phyloP scores from a whole-genome alignment of 2,113 vertebrate species.

The Phyllostomus hastatus region DNA sequence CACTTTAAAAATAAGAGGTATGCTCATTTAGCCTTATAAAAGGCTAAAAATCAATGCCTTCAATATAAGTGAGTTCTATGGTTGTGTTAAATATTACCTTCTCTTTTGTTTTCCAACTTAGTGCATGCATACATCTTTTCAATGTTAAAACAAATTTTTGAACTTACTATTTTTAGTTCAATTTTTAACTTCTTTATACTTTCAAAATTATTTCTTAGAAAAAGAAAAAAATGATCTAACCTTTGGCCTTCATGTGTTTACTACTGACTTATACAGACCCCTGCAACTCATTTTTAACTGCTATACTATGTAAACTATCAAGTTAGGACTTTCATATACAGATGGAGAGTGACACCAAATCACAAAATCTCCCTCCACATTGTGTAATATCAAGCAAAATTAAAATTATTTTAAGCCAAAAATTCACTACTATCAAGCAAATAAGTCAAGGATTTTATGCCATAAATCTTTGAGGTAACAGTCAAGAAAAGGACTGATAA shows the following conservation, averaged over 20 bases:
- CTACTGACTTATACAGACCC: background rate
- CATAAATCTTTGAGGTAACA: background rate
- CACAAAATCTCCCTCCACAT: background rate
- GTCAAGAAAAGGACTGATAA: background rate
- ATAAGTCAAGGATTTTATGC: background rate
- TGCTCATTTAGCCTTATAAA: background rate
- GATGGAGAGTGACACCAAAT: background rate
- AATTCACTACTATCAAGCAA: background rate
- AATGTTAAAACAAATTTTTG: background rate
- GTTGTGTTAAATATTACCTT: background rate
- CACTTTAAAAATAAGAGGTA: background rate
- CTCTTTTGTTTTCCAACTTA: background rate
- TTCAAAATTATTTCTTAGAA: background rate
- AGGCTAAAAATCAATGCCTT: background rate
- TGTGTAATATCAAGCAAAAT: background rate
- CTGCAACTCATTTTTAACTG: background rate
- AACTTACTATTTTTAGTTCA: background rate
- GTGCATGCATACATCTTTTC: background rate
- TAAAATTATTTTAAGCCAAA: background rate
- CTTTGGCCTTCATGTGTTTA: background rate
- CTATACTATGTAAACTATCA: background rate
- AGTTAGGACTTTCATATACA: background rate
- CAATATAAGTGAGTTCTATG: background rate
- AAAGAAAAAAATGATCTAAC: background rate
- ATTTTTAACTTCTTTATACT: background rate